A percentile compares a stretch with the other conserved stretches of the same genome.
Conservation (phyloP, 2,888 invertebrate genomes). For the Argynnis bischoffii region DNA sequence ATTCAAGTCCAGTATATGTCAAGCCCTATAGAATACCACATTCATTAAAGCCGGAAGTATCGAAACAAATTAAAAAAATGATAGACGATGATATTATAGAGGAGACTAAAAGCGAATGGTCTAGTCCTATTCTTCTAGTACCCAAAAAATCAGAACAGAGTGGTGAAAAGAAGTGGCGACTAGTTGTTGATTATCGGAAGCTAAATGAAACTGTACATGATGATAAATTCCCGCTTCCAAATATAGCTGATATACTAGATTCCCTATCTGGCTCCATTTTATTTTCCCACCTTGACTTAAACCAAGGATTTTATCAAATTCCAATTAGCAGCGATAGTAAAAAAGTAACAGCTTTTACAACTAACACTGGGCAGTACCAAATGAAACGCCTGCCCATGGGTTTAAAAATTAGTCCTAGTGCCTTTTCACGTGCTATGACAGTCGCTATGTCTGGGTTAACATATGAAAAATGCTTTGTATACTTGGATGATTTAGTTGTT, state of each 20-base stretch:
- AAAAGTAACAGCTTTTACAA: constrained; percentile 3
- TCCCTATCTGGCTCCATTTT: constrained; percentile 26
- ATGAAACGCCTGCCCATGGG: constrained; percentile 38
- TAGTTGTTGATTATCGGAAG: constrained; percentile 29
- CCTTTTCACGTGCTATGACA: constrained; percentile 34
- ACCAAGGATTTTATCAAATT: constrained; percentile 18
- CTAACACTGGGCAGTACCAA: constrained; percentile 29
- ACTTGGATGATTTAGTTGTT: too few relatives aligned
- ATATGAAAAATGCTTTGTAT: too few relatives aligned
- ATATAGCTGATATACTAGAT: constrained; percentile 32
- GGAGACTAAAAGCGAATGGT: constrained; percentile 26
- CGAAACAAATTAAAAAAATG: constrained; percentile 20
- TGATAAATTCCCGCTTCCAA: constrained; percentile 32
- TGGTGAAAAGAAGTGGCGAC: constrained; percentile 17
- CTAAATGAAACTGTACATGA: constrained; percentile 24
- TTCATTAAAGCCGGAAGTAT: constrained; percentile 29
- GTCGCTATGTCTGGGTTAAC: constrained; percentile 34
- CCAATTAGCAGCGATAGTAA: too few relatives aligned
- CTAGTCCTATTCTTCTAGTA: constrained; percentile 31
- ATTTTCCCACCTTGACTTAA: constrained; percentile 25
- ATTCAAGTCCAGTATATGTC: constrained; percentile 28
- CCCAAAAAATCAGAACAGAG: constrained; percentile 23
- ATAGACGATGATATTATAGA: constrained; percentile 20
- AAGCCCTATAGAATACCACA: constrained; percentile 35
- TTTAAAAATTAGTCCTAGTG: constrained; percentile 31